Percentiles rank a stretch among this genome's conserved stretches.
Conservation (phyloP, 1,140 invertebrate genomes). For the Drosophila suzukii region DNA sequence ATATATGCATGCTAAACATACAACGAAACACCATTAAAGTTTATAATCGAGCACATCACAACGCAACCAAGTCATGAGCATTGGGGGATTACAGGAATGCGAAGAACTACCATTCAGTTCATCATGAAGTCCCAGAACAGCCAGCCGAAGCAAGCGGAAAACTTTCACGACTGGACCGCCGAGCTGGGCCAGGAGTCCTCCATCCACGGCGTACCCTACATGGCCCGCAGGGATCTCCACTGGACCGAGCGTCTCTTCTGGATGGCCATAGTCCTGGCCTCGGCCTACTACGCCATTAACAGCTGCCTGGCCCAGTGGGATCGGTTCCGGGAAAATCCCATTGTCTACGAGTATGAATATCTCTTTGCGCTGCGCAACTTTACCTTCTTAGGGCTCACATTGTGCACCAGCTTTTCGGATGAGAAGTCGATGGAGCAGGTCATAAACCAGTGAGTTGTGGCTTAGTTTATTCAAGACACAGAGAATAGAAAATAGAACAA, state of each 20-base stretch:
- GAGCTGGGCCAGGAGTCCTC: conserved; percentile 58
- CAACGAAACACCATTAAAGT: conserved; percentile 45
- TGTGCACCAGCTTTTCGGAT: conserved; percentile 53
- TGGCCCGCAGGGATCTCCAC: conserved; percentile 66
- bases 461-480: too few species aligned
- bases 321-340: conserved; percentile 71
- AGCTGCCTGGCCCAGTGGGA: conserved; percentile 68
- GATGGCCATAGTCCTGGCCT: conserved; percentile 41
- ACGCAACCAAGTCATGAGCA: background rate
- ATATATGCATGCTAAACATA: conserved; percentile 39
- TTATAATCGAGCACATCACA: too few species aligned
- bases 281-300: conserved; percentile 60
- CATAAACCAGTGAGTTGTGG: conserved; percentile 52
- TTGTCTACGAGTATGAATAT: conserved; percentile 77
- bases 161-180: conserved; percentile 32
- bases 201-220: conserved; percentile 71
- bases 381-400: conserved; percentile 61
- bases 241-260: conserved; percentile 72
- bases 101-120: conserved; percentile 29
- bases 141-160: background rate
- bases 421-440: conserved; percentile 36
- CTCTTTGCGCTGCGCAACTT: conserved; percentile 63
- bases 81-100: conserved; percentile 8
- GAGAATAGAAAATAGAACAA: too few species aligned
- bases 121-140: conserved; percentile 18